Base-by-base conservation (phyloP, 2,888 invertebrate species). In the Beris morrisii region DNA sequence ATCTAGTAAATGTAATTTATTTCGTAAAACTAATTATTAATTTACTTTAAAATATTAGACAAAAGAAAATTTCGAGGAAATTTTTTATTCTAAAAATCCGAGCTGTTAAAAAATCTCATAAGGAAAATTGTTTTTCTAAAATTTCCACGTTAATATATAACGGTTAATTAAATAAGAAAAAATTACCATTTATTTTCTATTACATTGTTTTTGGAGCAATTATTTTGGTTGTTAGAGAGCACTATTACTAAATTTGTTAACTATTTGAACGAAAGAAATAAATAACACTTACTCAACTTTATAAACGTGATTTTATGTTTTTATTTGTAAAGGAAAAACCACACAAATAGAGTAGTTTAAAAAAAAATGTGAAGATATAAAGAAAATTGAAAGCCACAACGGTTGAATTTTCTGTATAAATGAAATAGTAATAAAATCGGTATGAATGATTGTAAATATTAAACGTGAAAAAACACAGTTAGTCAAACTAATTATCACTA, bases 1-100 rank as follows among this genome's bases (percentile, higher is more conserved):
- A 65, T 38, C 44, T 67, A 69, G 65, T 66, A 65, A 61, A 56
- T 65, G 61, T 69, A 69, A 69, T 67, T 54, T 44, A 63, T 65
- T 68, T 65, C 28, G 52, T 43, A 52, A 38, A 32, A n/a, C 15
- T 22, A 28, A 28, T n/a, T 38, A 7, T 38, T 38, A 38, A 9
- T 38, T 22, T 38, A 38, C 9, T 38, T 7, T 7, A 38, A 38
- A 38, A 38, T 38, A 38, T 38, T 38, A 5, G 38, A 38, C 1
- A 3, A 38, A 38, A 38, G 1, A 38, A 9, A 38, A 38, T 38
- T 22, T 22, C 22, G 38, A 38, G 4, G 5, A 38, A 38, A 38
- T 38, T 38, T 9, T 9, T 7, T 38, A 38, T 7, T 22, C 4
- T 38, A 38, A 38, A n/a, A 3, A 38, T 38, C 22, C 38, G 38